Evolutionary conservation across 2,113 vertebrate species (phyloP), one percentile per base, ranked within the genome.

Genomic region (Synodontis membranacea): DNA sequence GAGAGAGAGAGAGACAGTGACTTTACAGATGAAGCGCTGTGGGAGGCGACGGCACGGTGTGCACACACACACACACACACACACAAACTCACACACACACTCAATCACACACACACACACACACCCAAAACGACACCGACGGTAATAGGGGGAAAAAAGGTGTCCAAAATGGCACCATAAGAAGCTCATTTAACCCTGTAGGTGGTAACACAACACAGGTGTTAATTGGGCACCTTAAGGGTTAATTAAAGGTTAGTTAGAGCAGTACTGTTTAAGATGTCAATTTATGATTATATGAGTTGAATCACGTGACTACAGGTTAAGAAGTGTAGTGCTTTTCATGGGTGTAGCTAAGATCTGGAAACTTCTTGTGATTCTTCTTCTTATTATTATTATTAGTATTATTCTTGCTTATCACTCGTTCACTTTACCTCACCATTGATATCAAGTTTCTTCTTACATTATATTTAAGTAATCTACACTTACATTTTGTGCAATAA

Each of bases 1-100:
- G 89, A 91, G 91, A 84, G 76, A 88, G 86, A 84, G 80, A 90
- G 90, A 85, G 90, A 93, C 89, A 95, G 91, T 90, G 86, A 84
- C 58, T 87, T 84, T 90, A 72, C 86, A 86, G 90, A 93, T 94
- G 92, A 94, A 95, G 95, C 93, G 28, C 85, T 88, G 91, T 86
- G 83, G 90, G 87, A 92, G 95, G 95, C 95, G 92, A 93, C 94
- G 91, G 93, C 91, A 86, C 94, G 80, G 66, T 88, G 28, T 37
- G n/a, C 62, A 7, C 64, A 15, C 34, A 11, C 79, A 7, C 52
- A 2, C 54, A 4, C 56, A 34, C 80, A 25, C 58, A 52, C 82
- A 34, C 62, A 70, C 82, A 37, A n/a, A n/a, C n/a, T n/a, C 81
- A 52, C n/a, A 34, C 46, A 17, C 31, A 80, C 78, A 80, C 34